Evolutionary conservation across 2,888 invertebrate genomes (phyloP).

Genomic region (Eupithecia insigniata): DNA sequence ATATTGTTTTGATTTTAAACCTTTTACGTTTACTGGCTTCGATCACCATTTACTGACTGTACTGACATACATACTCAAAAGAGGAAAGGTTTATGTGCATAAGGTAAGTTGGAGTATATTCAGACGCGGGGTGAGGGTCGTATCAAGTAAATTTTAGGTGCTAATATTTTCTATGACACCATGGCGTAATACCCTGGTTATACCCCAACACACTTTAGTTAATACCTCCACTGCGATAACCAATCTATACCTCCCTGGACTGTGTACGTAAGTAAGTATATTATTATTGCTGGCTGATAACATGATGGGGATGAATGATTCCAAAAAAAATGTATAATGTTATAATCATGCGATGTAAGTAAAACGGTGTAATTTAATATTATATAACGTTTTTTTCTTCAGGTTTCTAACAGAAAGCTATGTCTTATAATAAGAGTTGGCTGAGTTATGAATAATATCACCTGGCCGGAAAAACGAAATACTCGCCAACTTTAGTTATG

Average conservation of each 20-base stretch:
- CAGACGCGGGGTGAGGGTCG: too few species aligned
- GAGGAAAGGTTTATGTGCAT: not conserved
- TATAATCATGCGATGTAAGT: not conserved
- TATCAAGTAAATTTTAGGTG: too few species aligned
- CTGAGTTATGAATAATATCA: constrained; percentile 28
- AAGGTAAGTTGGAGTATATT: too few species aligned
- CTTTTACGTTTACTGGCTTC: not conserved
- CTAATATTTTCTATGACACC: too few species aligned
- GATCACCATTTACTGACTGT: too few species aligned
- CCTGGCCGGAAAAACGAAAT: constrained; percentile 30
- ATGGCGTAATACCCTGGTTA: too few species aligned
- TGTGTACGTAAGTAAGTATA: not conserved
- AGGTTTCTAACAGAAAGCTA: not conserved
- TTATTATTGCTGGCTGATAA: not conserved
- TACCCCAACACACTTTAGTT: too few species aligned
- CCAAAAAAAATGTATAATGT: not conserved
- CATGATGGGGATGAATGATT: not conserved
- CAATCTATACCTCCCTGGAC: not conserved
- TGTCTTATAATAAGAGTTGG: not conserved
- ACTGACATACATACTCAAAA: not conserved
- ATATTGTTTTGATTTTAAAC: not conserved
- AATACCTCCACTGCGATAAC: too few species aligned
- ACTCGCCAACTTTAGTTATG: constrained; percentile 33
- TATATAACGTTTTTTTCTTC: not conserved
- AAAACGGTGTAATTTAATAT: not conserved